These are phyloP conservation scores for Protomyctophum bolini DNA, from an alignment of 2,113 vertebrate genomes.

Conservation along the genomic window DNA sequence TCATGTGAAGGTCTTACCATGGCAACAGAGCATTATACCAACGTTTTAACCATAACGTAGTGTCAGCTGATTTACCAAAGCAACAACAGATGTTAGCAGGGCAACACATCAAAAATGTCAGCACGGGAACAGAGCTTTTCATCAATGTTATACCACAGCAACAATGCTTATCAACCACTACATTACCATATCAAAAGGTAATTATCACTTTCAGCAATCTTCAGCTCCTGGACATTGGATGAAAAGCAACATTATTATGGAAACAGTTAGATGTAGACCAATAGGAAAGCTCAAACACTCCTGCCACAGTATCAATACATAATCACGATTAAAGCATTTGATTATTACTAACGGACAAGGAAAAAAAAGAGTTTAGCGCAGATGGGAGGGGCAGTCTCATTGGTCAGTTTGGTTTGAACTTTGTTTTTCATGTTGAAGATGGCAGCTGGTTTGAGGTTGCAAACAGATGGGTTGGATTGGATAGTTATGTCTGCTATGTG, in stretches of 20 bases:
- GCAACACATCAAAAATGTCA: slow-evolving; percentile 36
- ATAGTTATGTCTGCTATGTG: too few relatives aligned
- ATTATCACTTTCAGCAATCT: slow-evolving; percentile 26
- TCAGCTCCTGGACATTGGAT: slow-evolving; percentile 42
- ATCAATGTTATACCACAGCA: slow-evolving; percentile 25
- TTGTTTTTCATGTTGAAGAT: neutral
- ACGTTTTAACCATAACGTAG: too few relatives aligned
- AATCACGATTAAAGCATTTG: slow-evolving; percentile 10
- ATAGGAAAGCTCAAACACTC: slow-evolving; percentile 28
- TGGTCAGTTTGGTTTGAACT: neutral
- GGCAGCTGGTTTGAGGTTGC: too few relatives aligned
- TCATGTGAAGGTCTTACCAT: neutral
- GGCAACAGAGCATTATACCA: neutral
- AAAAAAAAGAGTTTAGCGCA: slow-evolving; percentile 29
- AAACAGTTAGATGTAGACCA: slow-evolving; percentile 10
- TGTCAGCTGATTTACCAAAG: too few relatives aligned
- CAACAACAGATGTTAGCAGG: slow-evolving; percentile 20
- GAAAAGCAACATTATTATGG: slow-evolving; percentile 25
- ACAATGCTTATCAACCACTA: slow-evolving; percentile 33
- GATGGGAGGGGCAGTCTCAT: slow-evolving; percentile 6
- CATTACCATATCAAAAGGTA: slow-evolving; percentile 42
- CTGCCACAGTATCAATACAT: slow-evolving; percentile 22
- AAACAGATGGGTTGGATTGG: too few relatives aligned
- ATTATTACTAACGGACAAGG: slow-evolving; percentile 24
- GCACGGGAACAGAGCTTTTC: slow-evolving; percentile 22